Conservation (phyloP, 1,140 invertebrate genomes). For the Leucophenga varia region DNA sequence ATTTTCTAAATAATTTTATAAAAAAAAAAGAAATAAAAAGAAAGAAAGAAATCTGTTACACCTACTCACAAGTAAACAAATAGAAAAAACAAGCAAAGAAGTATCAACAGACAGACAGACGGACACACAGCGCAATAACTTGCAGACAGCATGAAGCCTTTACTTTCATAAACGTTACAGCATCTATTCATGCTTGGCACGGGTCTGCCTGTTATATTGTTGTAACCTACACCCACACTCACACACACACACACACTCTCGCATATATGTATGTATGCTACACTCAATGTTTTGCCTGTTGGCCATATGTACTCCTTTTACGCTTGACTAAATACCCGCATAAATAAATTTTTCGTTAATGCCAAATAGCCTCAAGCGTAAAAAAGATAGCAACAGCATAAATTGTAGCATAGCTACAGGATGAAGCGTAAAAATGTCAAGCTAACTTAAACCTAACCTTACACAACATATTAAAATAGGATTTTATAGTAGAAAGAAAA, state of each 20-base stretch:
- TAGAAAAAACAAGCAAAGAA: too few species aligned
- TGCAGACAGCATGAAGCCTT: slow-evolving; percentile 35
- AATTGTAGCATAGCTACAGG: too few species aligned
- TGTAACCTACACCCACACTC: too few species aligned
- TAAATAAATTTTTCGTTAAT: slow-evolving; percentile 54
- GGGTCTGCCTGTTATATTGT: too few species aligned
- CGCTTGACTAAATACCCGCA: slow-evolving; percentile 53
- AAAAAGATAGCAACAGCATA: slow-evolving; percentile 35
- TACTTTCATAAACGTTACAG: too few species aligned
- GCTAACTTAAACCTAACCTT: slow-evolving; percentile 35
- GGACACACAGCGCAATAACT: too few species aligned
- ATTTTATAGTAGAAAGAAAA: slow-evolving; percentile 16
- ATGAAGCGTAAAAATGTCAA: slow-evolving; percentile 22
- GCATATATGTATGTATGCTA: background rate
- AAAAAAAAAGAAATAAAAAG: too few species aligned
- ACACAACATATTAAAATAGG: slow-evolving; percentile 43
- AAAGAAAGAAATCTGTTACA: too few species aligned
- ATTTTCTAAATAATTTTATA: slow-evolving; percentile 24
- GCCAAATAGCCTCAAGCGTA: slow-evolving; percentile 50
- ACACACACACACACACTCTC: too few species aligned
- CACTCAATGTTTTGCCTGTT: background rate
- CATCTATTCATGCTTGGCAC: too few species aligned
- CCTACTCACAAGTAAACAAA: too few species aligned
- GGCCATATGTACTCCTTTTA: slow-evolving; percentile 50
- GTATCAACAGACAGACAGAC: slow-evolving; percentile 5